These are phyloP conservation scores for Tortricodes alternella DNA, from an alignment of 2,888 invertebrate genomes.

Conservation along the genomic window DNA sequence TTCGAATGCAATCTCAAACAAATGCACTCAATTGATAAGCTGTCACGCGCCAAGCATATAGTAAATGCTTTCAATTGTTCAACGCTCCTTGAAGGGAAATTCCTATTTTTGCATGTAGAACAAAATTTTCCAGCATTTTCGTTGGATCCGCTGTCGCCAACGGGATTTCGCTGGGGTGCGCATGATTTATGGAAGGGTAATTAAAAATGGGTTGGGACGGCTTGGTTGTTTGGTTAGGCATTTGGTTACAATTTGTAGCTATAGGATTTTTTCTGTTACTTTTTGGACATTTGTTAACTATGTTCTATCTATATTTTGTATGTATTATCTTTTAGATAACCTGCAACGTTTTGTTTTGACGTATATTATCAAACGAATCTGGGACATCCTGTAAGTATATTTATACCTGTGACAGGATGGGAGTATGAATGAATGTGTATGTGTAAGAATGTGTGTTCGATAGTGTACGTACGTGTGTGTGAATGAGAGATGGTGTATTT, in stretches of 20 bases:
- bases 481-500: too few relatives aligned
- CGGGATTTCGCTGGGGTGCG: slow-evolving; percentile 66
- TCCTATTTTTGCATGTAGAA: slow-evolving; percentile 78
- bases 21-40: slow-evolving; percentile 54
- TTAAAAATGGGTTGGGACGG: not conserved
- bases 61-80: slow-evolving; percentile 46
- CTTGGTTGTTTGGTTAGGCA: not conserved
- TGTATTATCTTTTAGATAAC: too few relatives aligned
- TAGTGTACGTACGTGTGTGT: too few relatives aligned
- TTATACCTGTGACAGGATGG: too few relatives aligned
- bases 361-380: too few relatives aligned
- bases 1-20: not conserved
- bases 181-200: slow-evolving; percentile 32
- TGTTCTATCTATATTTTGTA: not conserved
- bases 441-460: too few relatives aligned
- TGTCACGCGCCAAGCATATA: slow-evolving; percentile 55
- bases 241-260: not conserved
- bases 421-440: too few relatives aligned
- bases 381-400: too few relatives aligned
- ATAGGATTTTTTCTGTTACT: not conserved
- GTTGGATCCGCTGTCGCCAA: slow-evolving; percentile 67
- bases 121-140: slow-evolving; percentile 75
- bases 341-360: too few relatives aligned
- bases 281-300: not conserved
- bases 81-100: slow-evolving; percentile 52